Percentiles rank a stretch among this genome's conserved stretches.
These are phyloP conservation scores for Chrysoperla carnea DNA, from an alignment of 1,140 invertebrate species.

Conservation along the genomic window DNA sequence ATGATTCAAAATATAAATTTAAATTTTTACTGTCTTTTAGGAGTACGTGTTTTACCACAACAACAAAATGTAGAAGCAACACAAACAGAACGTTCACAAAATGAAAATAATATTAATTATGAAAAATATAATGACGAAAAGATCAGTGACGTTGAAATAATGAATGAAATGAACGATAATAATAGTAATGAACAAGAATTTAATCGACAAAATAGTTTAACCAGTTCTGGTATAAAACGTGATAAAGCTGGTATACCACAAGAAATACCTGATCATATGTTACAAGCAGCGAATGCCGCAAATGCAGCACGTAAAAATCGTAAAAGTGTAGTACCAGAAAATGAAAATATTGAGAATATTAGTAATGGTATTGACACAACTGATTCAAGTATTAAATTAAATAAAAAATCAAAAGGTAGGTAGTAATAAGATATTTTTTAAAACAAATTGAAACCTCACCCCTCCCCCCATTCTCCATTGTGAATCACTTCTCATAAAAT, in stretches of 20 bases:
- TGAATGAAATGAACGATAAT: conserved; percentile 5
- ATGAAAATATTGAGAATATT: conserved; percentile 10
- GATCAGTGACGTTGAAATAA: conserved; percentile 28
- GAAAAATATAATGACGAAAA: conserved; percentile 22
- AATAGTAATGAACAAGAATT: conserved; percentile 1
- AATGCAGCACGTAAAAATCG: conserved; percentile 41
- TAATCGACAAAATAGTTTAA: conserved; percentile 12
- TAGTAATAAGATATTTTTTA: too few species aligned
- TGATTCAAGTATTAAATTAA: conserved; percentile 19
- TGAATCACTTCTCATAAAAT: too few species aligned
- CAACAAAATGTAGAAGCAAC: conserved; percentile 27
- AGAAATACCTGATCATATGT: conserved; percentile 47
- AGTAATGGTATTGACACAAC: conserved; percentile 18
- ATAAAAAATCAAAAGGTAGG: too few species aligned
- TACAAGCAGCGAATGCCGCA: conserved; percentile 48
- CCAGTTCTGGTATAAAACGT: conserved; percentile 34
- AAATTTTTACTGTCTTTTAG: conserved; percentile 35
- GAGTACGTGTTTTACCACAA: conserved; percentile 42
- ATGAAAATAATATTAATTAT: conserved; percentile 20
- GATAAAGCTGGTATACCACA: conserved; percentile 37
- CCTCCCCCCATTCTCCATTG: too few species aligned
- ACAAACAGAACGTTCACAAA: conserved; percentile 18
- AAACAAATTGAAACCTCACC: too few species aligned
- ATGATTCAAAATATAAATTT: too few species aligned
- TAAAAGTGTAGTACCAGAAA: conserved; percentile 10